A percentile compares a stretch with the other conserved stretches of the same genome.
phyloP scores from a whole-genome alignment of 2,113 vertebrate species.

The Scalopus aquaticus region DNA sequence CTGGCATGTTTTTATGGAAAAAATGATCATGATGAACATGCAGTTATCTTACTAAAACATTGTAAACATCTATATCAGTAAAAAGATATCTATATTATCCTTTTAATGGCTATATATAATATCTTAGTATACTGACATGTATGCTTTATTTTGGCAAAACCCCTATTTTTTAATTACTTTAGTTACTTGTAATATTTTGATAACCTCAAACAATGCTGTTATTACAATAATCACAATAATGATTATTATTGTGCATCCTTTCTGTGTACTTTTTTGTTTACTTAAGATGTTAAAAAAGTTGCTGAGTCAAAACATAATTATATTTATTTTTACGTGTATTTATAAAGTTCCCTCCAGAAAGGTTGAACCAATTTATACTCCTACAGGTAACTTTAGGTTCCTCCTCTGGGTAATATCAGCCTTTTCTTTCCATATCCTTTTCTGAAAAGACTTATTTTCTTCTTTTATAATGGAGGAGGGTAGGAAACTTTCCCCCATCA shows the following conservation, averaged over 20 bases:
- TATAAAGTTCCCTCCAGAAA: constrained; percentile 10
- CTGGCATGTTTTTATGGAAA: constrained; percentile 45
- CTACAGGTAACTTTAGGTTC: not conserved
- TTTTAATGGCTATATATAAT: constrained; percentile 42
- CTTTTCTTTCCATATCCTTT: constrained; percentile 16
- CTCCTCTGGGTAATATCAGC: not conserved
- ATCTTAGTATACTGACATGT: not conserved
- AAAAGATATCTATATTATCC: not conserved
- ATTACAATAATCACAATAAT: too few species aligned
- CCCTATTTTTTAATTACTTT: constrained; percentile 8
- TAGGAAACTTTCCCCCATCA: not conserved
- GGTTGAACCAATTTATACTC: not conserved
- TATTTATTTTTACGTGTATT: constrained; percentile 22
- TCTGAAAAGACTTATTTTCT: constrained; percentile 31
- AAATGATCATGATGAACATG: not conserved
- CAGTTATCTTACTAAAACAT: constrained; percentile 40
- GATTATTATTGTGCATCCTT: not conserved
- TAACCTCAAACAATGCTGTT: constrained; percentile 32
- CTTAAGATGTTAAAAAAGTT: constrained; percentile 47
- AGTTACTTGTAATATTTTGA: constrained; percentile 40
- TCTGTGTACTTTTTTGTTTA: constrained; percentile 23
- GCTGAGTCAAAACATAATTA: not conserved
- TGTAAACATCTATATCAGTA: not conserved
- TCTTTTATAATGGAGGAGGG: not conserved
- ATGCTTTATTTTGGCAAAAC: constrained; percentile 6